Conservation (phyloP, 2,797 vertebrate genomes). For the Balearica regulorum region DNA sequence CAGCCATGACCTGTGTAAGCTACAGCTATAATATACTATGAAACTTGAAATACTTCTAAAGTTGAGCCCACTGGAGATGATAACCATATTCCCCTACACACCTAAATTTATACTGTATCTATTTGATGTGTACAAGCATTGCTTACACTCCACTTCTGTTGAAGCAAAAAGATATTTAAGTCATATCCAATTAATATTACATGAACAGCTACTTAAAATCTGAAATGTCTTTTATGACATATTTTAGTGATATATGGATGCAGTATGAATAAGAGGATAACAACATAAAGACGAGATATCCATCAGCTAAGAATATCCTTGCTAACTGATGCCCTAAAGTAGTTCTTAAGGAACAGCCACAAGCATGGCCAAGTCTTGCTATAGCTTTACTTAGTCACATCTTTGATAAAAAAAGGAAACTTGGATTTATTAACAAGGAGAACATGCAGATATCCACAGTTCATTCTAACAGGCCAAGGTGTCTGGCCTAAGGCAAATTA, state of each 20-base stretch:
- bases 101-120: conserved; percentile 18
- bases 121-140: conserved; percentile 10
- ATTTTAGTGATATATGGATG: not conserved
- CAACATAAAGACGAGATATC: not conserved
- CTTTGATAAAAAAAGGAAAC: not conserved
- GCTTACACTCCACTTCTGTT: conserved; percentile 31
- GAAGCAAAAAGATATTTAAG: not conserved
- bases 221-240: not conserved
- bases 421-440: not conserved
- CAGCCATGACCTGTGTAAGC: not conserved
- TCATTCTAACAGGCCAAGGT: not conserved
- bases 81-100: not conserved
- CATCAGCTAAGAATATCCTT: conserved; percentile 26
- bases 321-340: conserved; percentile 14
- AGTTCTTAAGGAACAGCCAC: conserved; percentile 24
- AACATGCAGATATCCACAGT: not conserved
- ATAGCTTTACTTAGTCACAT: not conserved
- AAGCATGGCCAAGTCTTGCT: not conserved
- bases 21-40: not conserved
- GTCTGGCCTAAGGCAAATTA: conserved; percentile 51
- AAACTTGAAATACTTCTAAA: not conserved
- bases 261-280: conserved; percentile 23
- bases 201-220: conserved; percentile 26
- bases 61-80: not conserved
- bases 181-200: conserved; percentile 8